Evolutionary conservation across 1,140 invertebrate species (phyloP).

Genomic region (Trichomalopsis sarcophagae): DNA sequence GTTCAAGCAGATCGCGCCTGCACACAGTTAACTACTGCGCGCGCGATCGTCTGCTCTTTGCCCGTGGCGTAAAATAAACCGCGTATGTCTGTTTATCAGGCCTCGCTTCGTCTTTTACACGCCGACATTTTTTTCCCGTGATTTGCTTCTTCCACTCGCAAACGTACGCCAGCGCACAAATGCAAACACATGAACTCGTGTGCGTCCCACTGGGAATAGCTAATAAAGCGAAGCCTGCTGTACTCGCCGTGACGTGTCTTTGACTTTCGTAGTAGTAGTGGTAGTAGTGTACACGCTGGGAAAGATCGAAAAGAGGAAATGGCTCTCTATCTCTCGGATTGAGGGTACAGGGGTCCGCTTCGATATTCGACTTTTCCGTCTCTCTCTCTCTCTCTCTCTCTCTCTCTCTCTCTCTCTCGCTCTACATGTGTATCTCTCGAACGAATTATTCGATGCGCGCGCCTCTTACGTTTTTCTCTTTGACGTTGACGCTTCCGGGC

Average conservation of each 20-base stretch:
- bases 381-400: not conserved
- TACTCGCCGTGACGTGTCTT: not conserved
- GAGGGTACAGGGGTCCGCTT: no score
- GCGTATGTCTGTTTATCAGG: not conserved
- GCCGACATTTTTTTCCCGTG: not conserved
- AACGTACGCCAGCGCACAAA: not conserved
- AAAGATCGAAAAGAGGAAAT: constrained; percentile 1
- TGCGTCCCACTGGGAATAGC: constrained; percentile 60
- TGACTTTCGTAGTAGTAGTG: not conserved
- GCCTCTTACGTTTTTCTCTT: no score
- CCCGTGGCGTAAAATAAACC: not conserved
- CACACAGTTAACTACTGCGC: no score
- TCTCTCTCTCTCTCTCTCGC: no score
- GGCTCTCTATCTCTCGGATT: no score
- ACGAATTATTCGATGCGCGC: no score
- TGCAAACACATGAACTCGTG: not conserved
- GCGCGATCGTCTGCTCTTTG: not conserved
- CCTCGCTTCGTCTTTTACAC: no score
- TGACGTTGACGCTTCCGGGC: no score
- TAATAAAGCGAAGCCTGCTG: constrained; percentile 57
- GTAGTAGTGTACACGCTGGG: not conserved
- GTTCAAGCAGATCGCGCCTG: no score
- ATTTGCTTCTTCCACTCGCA: not conserved
- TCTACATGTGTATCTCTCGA: no score
- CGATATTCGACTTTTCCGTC: not conserved